Evolutionary conservation across 64 coral and sea anemone species (phyloP), one percentile per base, ranked within the genome.

Genomic region (Astreopora myriophthalma): DNA sequence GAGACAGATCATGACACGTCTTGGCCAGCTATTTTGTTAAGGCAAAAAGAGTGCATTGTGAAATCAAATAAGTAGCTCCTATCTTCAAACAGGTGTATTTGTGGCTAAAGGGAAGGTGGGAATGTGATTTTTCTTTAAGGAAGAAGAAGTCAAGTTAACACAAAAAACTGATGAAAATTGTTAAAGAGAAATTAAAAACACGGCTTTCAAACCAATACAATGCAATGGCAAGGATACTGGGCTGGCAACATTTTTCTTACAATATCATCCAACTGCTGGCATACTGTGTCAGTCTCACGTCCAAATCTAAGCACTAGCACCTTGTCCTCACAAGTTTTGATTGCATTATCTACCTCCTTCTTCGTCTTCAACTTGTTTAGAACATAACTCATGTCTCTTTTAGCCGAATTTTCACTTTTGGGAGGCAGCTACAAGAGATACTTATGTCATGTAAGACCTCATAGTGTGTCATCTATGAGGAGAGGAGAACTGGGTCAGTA

Each of bases 231-330:
- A 83, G 79, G 79, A 83, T 83, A 83, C 75, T 52, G 17, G 61
- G 79, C 19, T 46, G 0, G 11, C 11, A 7, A 10, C 31, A 39
- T 24, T 35, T n/a, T 83, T 34, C 97, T 99, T 95, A 99, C 97
- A 62, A 99, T 99, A 79, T 99, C 84, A 91, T 99, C 97, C 23
- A 99, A 76, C 32, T 93, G 86, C 87, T 96, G 93, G 23, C 97
- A 99, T 0, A 95, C 94, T 80, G 74, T 16, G 44, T 99, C 97
- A 28, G 61, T 79, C 39, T 99, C 94, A 37, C 91, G 82, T 3
- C 97, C 97, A 49, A 99, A 99, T 49, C 97, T 87, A 46, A 99
- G 55, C 63, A 99, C 97, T 20, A 99, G 70, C 61, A 99, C 97
- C 46, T 99, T 99, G 62, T 99, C 97, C 90, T 99, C 97, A 10